Base-by-base conservation (phyloP, 2,113 vertebrate species). In the Machaerirhynchus nigripectus region DNA sequence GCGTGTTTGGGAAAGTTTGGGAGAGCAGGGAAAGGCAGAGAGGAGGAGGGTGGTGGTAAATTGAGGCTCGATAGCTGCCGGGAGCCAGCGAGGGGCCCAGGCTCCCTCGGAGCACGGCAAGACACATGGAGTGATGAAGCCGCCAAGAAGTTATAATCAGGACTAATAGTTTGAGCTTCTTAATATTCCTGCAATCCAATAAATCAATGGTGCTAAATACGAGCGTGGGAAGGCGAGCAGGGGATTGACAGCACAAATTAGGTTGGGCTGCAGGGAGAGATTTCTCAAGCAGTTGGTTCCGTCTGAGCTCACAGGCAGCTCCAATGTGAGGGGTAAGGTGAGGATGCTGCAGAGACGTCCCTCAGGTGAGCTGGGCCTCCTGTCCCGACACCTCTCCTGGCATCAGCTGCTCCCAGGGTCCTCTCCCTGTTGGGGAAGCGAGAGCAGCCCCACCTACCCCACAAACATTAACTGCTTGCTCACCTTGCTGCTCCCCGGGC, bases 161-260 rank as follows among this genome's bases (percentile, higher is more conserved):
- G 70, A 97, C 93, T 92, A 96, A 93, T 94, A 91, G 68, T 93
- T 93, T 15, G 67, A 92, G 68, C 63, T 92, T 93, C 90, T 96
- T 93, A 96, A 97, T 95, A 95, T 89, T 93, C 93, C 91, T 83
- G 79, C 76, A 49, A 94, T 89, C 80, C 89, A 47, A 93, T 91
- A 96, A 91, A 84, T 92, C 96, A 94, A 78, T 90, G 92, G 70
- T 2, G 7, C 95, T 96, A 96, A 97, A 95, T 39, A 94, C 59
- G 12, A 93, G 71, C 16, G 10, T 15, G 5, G 94, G 73, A 90
- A 94, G 79, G 90, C 16, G 2, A 89, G 92, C 69, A 11, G 60
- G 13, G 52, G 83, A 95, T 79, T 95, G 92, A 90, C 79, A 89
- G 71, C 88, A 42, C 31, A 95, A 87, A 96, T 94, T 75, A 86